Base-by-base conservation (phyloP, 2,888 invertebrate species). In the Magallana nippona region DNA sequence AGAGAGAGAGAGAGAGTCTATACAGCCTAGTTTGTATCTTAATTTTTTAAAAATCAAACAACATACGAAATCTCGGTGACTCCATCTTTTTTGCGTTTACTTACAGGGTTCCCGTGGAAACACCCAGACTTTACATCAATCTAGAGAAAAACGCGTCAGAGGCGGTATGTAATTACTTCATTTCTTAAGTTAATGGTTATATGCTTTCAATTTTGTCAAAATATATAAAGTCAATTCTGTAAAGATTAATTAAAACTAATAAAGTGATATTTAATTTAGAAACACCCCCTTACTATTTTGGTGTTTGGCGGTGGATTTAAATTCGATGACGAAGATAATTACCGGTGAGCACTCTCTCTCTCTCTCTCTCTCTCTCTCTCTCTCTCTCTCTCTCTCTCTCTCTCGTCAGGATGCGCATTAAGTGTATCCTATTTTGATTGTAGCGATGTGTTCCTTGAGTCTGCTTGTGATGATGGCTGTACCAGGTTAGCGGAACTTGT, bases 41-140 rank as follows among this genome's bases (percentile, higher is more conserved):
- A 27, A 1, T 27, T 27, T 44, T 44, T 44, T 44, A 8, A 44
- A 44, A 44, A 44, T 44, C 5, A 44, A 44, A 32, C 0, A 3
- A 44, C 44, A 44, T 5, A 44, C 3, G 44, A 44, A 44, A 44
- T 44, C 44, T 44, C 44, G 44, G 44, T 44, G 44, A 44, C 44
- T 44, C 32, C 32, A 44, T 44, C 44, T 44, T 44, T 44, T 44
- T 44, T 44, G 8, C 44, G 44, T 44, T 44, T 5, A 57, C n/a
- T 87, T 89, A n/a, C 85, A 96, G 96, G 86, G 96, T 97, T 0
- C 96, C 96, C 0, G 95, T 96, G 0, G 96, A 95, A 92, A 97
- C 97, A 93, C 97, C 98, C 0, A 95, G 98, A 13, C 94, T 98
- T 44, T 95, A 98, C 22, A 97, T 99, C 63, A 98, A 98, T 94